Base-by-base conservation (phyloP, 1,140 invertebrate genomes). In the Listronotus oregonensis region DNA sequence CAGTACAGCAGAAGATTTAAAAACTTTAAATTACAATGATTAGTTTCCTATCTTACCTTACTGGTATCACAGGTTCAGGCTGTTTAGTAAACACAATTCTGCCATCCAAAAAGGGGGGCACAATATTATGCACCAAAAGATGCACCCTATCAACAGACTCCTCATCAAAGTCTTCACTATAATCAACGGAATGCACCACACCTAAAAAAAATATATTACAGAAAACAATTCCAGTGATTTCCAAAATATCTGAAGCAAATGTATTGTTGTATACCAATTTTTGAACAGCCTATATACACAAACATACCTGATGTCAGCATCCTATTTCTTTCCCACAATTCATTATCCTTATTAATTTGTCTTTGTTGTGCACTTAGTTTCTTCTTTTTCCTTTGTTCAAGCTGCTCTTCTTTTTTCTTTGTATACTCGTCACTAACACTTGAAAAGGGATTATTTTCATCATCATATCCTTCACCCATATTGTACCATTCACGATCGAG, bases 71-170 rank as follows among this genome's bases (percentile, higher is more conserved):
- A 55, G 96, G 96, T 79, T 99, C 96, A 8, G 95, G 95, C 79
- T 99, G 97, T 78, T 99, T 99, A 0, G 98, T 99, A 75, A 99
- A 99, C 0, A 98, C 96, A 75, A 99, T 98, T 42, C 97, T 84
- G 0, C 97, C 98, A 83, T 99, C 98, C 3, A 99, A 82, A 81
- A 99, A 99, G 7, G 98, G 98, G 1, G 98, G 98, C 5, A 99
- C 94, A 54, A 99, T 96, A 78, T 99, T 99, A 76, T 99, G 96
- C 0, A 99, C 97, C 12, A 99, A 81, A 7, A 99, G 80, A 84
- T 99, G 96, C 0, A 99, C 96, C 62, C 96, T 79, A 56, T 92
- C 92, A 10, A 87, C 82, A 32, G 94, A 96, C 82, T 96, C 95
- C 75, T 99, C 95, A 71, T 94, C 94, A 76, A 95, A 92, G 78